phyloP scores from a whole-genome alignment of 1,140 invertebrate genomes.

The Aphelinus certus region DNA sequence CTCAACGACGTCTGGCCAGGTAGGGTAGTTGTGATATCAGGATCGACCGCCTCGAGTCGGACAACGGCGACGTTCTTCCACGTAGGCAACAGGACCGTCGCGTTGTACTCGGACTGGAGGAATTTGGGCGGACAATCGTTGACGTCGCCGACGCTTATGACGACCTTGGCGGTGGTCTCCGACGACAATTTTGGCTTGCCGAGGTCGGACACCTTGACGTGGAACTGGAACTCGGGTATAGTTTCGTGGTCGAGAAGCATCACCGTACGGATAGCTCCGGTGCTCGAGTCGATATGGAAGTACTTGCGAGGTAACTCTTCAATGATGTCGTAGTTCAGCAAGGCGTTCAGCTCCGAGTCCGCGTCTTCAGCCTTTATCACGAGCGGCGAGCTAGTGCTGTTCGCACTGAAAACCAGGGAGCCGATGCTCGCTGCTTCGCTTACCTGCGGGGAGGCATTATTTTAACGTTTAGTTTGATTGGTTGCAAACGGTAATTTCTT shows the following conservation, averaged over 20 bases:
- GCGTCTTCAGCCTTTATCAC: constrained; percentile 82
- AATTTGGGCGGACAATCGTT: constrained; percentile 94
- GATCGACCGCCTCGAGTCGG: constrained; percentile 76
- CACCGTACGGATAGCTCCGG: constrained; percentile 85
- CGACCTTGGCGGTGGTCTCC: constrained; percentile 77
- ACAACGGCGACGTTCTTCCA: constrained; percentile 77
- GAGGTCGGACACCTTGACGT: constrained; percentile 86
- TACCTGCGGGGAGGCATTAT: constrained; percentile 57
- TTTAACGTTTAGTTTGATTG: too few species aligned
- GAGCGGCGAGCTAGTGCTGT: constrained; percentile 74
- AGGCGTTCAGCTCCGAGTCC: constrained; percentile 83
- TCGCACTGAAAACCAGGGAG: constrained; percentile 74
- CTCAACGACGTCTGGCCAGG: constrained; percentile 65
- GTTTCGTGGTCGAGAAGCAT: constrained; percentile 85
- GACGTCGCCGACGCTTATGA: constrained; percentile 85
- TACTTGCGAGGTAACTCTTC: constrained; percentile 77
- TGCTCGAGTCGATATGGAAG: constrained; percentile 89
- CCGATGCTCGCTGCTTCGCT: constrained; percentile 77
- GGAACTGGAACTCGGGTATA: constrained; percentile 76
- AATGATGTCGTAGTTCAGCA: constrained; percentile 86
- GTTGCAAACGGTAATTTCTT: too few species aligned
- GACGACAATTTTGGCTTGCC: constrained; percentile 85
- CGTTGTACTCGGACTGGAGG: constrained; percentile 77
- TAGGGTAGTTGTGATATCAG: constrained; percentile 71
- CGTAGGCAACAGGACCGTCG: constrained; percentile 83